A percentile compares a stretch with the other conserved stretches of the same genome.
These are phyloP conservation scores for Erpobdella octoculata DNA, from an alignment of 2,888 invertebrate species.

Conservation along the genomic window DNA sequence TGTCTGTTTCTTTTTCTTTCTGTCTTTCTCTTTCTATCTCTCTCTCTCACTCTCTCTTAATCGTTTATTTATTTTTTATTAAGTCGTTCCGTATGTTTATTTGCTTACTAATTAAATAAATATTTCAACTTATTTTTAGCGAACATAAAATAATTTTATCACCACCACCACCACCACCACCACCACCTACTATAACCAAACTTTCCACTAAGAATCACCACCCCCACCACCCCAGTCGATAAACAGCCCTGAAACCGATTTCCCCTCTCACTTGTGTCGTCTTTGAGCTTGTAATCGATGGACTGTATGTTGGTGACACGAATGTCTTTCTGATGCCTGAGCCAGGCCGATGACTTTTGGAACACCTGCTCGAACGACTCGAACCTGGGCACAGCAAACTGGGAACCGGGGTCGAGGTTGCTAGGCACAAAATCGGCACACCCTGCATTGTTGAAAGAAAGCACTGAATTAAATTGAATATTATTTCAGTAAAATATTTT, in stretches of 20 bases:
- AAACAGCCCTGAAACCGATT: background rate
- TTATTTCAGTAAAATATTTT: background rate
- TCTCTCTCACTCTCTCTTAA: no score
- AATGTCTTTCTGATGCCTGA: slow-evolving; percentile 35
- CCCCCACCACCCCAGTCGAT: background rate
- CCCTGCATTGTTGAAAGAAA: slow-evolving; percentile 29
- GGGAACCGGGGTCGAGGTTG: slow-evolving; percentile 37
- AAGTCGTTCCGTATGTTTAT: no score
- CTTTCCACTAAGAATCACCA: background rate
- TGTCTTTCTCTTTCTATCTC: no score
- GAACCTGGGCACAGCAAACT: slow-evolving; percentile 36
- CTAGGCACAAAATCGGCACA: slow-evolving; percentile 40
- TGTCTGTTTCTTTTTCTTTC: no score
- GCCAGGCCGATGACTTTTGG: slow-evolving; percentile 36
- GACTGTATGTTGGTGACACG: slow-evolving; percentile 39
- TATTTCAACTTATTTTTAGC: no score
- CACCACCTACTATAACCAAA: background rate
- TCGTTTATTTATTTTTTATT: no score
- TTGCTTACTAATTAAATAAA: no score
- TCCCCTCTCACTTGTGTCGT: slow-evolving; percentile 34
- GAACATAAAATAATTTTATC: background rate
- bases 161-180: background rate
- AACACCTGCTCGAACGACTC: slow-evolving; percentile 38
- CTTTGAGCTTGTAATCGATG: slow-evolving; percentile 38
- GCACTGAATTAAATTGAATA: background rate